Base-by-base conservation (phyloP, 2,113 vertebrate species). In the Sorex araneus region DNA sequence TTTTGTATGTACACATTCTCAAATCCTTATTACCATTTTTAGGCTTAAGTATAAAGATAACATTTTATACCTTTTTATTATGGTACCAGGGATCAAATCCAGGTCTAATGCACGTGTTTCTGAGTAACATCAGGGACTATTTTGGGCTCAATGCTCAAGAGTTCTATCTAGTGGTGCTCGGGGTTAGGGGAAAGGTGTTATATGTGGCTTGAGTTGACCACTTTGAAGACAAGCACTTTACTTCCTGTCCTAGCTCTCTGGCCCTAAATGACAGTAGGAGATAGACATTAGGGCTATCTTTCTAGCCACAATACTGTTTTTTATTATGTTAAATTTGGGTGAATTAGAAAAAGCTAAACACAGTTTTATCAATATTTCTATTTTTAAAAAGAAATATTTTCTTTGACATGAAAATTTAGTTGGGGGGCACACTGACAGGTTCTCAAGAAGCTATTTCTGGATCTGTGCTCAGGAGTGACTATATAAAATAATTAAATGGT, bases 1-100 rank as follows among this genome's bases (percentile, higher is more conserved):
- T 64, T 90, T 34, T 81, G 27, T n/a, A 77, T 30, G 93, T 57
- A 85, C 36, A 85, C 88, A 80, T 94, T 23, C 57, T 60, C 57
- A 60, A 73, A 64, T 43, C 21, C 30, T 90, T 19, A 71, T 60
- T 60, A 60, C 23, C 57, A 19, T 19, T 18, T 21, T 60, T 16
- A 21, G 57, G 47, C 47, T 83, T 80, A 23, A 73, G 8, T 34
- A 57, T 40, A 84, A 64, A 78, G n/a, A 78, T 63, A 90, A 54
- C 6, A 95, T 5, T 67, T 50, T 50, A 50, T 50, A 50, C 9
- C 47, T 50, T 50, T 50, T 50, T 50, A 50, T 50, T 10, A 50
- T 50, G 47, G 57, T 18, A 60, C 13, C 57, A 60, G 57, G 57
- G 18, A 63, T 23, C 18, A 63, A 63, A 63, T 21, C 87, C 78